These are phyloP conservation scores for Pimephales promelas DNA, from an alignment of 2,113 vertebrate genomes.

Conservation along the genomic window DNA sequence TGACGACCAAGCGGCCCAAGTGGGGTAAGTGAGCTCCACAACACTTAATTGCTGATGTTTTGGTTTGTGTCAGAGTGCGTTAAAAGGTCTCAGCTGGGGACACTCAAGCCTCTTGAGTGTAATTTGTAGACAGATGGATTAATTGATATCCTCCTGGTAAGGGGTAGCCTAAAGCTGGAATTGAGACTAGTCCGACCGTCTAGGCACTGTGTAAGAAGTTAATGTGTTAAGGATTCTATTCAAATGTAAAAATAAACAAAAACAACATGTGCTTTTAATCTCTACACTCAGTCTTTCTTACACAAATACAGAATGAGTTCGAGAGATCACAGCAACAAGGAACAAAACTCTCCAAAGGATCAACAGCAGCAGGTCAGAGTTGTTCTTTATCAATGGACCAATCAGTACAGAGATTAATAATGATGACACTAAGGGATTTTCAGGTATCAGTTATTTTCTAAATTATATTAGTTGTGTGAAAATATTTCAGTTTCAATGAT, in stretches of 20 bases:
- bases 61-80: not conserved
- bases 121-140: conserved; percentile 35
- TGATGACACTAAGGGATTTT: not conserved
- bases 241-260: conserved; percentile 48
- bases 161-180: conserved; percentile 16
- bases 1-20: not conserved
- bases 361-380: conserved; percentile 24
- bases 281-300: not conserved
- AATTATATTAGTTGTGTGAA: not conserved
- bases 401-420: not conserved
- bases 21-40: conserved; percentile 43
- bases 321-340: not conserved
- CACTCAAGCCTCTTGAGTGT: not conserved
- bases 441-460: not conserved
- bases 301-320: not conserved
- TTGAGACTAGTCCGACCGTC: not conserved
- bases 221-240: not conserved
- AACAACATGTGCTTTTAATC: not conserved
- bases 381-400: not conserved
- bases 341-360: not conserved
- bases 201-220: not conserved
- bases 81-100: not conserved
- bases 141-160: conserved; percentile 32
- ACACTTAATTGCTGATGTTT: conserved; percentile 9
- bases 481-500: not conserved